Evolutionary conservation across 2,888 invertebrate genomes (phyloP).

Genomic region (Nemurella pictetii): DNA sequence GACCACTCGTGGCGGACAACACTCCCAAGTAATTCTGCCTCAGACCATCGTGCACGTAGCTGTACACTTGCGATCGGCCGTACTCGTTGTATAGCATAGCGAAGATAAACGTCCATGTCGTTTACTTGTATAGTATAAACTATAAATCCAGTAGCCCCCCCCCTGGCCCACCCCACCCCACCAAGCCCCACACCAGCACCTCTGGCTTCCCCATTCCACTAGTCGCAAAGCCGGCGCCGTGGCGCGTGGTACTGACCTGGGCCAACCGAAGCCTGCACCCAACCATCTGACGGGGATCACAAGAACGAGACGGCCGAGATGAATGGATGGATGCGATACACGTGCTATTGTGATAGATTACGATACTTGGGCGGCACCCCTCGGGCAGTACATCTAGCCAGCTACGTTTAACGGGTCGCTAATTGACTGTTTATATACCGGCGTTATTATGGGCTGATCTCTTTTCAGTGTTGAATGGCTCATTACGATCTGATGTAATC

Average conservation of each 20-base stretch:
- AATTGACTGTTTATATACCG: not conserved
- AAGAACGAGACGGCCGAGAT: slow-evolving; percentile 32
- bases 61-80: slow-evolving; percentile 3
- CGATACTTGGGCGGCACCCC: slow-evolving; percentile 24
- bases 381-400: not conserved
- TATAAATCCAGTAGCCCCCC: slow-evolving; percentile 37
- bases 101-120: slow-evolving; percentile 32
- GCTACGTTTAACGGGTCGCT: not conserved
- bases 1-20: no score
- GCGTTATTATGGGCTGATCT: not conserved
- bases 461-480: not conserved
- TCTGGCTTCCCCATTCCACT: not conserved
- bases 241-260: slow-evolving; percentile 36
- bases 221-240: not conserved
- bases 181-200: not conserved
- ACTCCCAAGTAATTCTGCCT: not conserved
- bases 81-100: not conserved
- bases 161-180: not conserved
- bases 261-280: slow-evolving; percentile 9
- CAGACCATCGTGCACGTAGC: slow-evolving; percentile 11
- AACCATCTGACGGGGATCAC: slow-evolving; percentile 14
- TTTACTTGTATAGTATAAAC: slow-evolving; percentile 37
- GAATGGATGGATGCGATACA: slow-evolving; percentile 25
- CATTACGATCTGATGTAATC: not conserved
- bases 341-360: slow-evolving; percentile 29